A percentile compares a stretch with the other conserved stretches of the same genome.
These are phyloP conservation scores for Redunca redunca DNA, from an alignment of 2,113 vertebrate genomes.

Conservation along the genomic window DNA sequence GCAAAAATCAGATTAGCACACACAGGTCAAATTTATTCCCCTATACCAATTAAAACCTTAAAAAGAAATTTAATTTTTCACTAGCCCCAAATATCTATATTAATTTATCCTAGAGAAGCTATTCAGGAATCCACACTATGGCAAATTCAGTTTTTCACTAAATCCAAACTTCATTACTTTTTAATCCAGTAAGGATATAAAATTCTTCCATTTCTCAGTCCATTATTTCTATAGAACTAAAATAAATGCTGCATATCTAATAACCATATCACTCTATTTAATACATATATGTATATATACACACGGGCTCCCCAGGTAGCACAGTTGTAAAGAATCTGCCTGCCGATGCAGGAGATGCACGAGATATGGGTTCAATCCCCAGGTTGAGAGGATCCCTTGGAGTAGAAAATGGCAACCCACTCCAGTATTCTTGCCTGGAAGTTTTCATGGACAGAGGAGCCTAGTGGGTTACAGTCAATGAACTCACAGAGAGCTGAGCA, in stretches of 20 bases:
- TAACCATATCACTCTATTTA: neutral
- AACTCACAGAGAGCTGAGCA: neutral
- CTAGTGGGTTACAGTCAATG: neutral
- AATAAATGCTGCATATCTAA: neutral
- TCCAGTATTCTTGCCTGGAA: neutral
- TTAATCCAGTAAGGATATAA: neutral
- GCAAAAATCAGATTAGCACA: neutral
- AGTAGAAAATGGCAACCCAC: neutral
- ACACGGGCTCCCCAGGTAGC: neutral
- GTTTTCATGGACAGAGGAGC: neutral
- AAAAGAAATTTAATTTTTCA: slow-evolving; percentile 21
- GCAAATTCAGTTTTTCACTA: neutral
- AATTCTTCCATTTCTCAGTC: neutral
- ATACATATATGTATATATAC: neutral
- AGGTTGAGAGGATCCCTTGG: neutral
- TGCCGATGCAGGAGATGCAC: neutral
- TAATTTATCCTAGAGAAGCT: neutral
- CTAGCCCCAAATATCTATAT: neutral
- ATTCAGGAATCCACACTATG: neutral
- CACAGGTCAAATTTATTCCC: neutral
- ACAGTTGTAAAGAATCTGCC: neutral
- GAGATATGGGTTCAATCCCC: neutral
- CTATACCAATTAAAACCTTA: neutral
- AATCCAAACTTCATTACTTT: neutral
- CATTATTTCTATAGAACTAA: neutral